phyloP scores from a whole-genome alignment of 1,140 invertebrate species.

The Aphis craccivora region DNA sequence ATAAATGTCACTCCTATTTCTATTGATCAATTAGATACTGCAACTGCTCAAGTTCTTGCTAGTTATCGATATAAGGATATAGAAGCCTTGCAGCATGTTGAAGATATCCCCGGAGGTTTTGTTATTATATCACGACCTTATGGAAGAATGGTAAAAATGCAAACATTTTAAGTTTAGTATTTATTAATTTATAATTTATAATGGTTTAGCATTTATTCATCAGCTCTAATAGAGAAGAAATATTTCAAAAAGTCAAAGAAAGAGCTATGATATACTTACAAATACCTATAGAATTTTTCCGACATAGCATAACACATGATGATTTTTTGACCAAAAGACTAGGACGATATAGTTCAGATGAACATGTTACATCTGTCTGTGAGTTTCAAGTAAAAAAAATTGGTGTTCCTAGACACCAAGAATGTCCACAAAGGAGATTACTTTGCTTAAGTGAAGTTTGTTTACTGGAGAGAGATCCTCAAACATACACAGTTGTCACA shows the following conservation, averaged over 20 bases:
- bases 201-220: constrained; percentile 82
- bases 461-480: constrained; percentile 94
- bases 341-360: constrained; percentile 91
- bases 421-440: constrained; percentile 78
- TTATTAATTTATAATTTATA: constrained; percentile 33
- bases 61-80: constrained; percentile 95
- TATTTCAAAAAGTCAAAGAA: constrained; percentile 86
- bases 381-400: constrained; percentile 94
- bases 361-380: constrained; percentile 87
- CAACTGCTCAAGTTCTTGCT: constrained; percentile 79
- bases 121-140: constrained; percentile 88
- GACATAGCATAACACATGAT: constrained; percentile 82
- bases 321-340: constrained; percentile 86
- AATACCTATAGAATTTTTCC: constrained; percentile 82
- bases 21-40: constrained; percentile 88
- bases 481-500: constrained; percentile 91
- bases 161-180: constrained; percentile 17
- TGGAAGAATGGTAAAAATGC: constrained; percentile 71
- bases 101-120: constrained; percentile 81
- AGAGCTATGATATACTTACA: constrained; percentile 80
- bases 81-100: constrained; percentile 76
- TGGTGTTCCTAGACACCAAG: constrained; percentile 76
- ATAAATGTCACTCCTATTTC: constrained; percentile 89
- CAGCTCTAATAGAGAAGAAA: constrained; percentile 80
- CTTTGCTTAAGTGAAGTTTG: constrained; percentile 96